Percentiles rank a stretch among this genome's conserved stretches.
Evolutionary conservation across 2,888 invertebrate species (phyloP).

Genomic region (Bombylius discolor): DNA sequence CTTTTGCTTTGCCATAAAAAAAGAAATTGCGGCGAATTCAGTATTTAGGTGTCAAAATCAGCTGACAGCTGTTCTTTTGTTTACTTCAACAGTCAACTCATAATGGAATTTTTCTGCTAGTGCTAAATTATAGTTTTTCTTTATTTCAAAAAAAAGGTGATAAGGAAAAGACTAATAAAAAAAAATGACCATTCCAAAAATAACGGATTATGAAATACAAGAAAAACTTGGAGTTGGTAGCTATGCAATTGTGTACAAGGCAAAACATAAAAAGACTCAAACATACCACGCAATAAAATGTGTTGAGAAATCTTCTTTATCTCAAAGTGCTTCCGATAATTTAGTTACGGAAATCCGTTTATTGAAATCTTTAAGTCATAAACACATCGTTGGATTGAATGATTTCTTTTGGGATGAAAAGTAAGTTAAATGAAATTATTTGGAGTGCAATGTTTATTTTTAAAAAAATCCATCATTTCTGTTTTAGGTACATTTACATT

Average conservation of each 20-base stretch:
- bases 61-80: neutral
- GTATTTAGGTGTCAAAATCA: neutral
- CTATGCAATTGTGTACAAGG: conserved; percentile 76
- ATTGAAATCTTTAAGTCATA: conserved; percentile 63
- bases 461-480: neutral
- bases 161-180: too few relatives aligned
- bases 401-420: conserved; percentile 69
- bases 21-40: too few relatives aligned
- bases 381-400: conserved; percentile 67
- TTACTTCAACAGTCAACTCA: too few relatives aligned
- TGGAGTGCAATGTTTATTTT: too few relatives aligned
- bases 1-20: too few relatives aligned
- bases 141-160: neutral
- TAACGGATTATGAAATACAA: conserved; percentile 55
- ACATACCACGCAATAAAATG: conserved; percentile 72
- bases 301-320: conserved; percentile 57
- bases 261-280: conserved; percentile 41
- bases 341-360: conserved; percentile 70
- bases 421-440: conserved; percentile 28
- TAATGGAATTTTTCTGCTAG: too few relatives aligned
- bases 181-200: conserved; percentile 28
- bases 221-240: conserved; percentile 70
- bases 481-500: conserved; percentile 61
- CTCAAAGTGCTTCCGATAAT: conserved; percentile 61
- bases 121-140: too few relatives aligned